These are phyloP conservation scores for Stenurella melanura DNA, from an alignment of 2,888 invertebrate genomes.

Conservation along the genomic window DNA sequence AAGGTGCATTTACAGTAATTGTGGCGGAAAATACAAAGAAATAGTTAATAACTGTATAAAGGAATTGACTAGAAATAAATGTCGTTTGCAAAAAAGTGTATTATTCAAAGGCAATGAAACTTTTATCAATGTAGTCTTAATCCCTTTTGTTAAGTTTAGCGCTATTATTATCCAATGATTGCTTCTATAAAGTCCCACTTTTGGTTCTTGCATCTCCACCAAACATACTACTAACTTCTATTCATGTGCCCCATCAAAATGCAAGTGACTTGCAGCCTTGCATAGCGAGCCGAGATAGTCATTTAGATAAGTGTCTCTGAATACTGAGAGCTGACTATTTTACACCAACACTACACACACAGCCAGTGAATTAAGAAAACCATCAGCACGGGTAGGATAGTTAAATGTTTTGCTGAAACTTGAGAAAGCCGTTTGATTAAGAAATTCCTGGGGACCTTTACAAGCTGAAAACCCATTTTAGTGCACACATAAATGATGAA, in stretches of 20 bases:
- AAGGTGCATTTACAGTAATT: no score
- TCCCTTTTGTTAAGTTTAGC: not conserved
- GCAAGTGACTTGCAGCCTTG: slow-evolving; percentile 27
- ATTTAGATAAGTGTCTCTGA: slow-evolving; percentile 39
- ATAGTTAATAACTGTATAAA: no score
- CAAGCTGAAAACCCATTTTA: no score
- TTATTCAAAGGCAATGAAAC: not conserved
- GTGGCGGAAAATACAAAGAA: no score
- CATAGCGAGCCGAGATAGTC: slow-evolving; percentile 28
- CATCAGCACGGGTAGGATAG: not conserved
- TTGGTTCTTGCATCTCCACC: not conserved
- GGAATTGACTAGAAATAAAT: no score
- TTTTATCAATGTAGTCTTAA: not conserved
- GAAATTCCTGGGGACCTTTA: no score
- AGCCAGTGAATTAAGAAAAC: slow-evolving; percentile 9
- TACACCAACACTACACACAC: slow-evolving; percentile 7
- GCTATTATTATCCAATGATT: not conserved
- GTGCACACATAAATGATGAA: no score
- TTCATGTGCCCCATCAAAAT: slow-evolving; percentile 37
- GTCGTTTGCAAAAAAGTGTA: not conserved
- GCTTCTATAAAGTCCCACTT: slow-evolving; percentile 1
- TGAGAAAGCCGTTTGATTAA: not conserved
- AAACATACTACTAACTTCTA: slow-evolving; percentile 27
- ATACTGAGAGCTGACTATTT: slow-evolving; percentile 29
- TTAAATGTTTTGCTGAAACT: not conserved